Evolutionary conservation across 2,888 invertebrate genomes (phyloP), one percentile per base, ranked within the genome.

Genomic region (Spisula subtruncata): DNA sequence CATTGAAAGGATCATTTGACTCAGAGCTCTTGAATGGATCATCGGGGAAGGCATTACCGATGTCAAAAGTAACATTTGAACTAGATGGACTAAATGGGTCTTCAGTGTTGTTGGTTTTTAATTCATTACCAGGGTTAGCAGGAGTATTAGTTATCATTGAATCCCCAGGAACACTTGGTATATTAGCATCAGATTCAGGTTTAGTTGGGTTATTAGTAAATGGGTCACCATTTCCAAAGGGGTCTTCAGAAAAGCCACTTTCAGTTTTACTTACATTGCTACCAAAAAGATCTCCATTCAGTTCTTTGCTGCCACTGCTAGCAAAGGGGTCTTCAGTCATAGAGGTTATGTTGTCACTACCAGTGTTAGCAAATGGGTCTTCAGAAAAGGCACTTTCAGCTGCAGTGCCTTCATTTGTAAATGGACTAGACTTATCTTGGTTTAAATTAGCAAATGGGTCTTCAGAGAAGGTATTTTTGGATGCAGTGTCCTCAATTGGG

Each of bases 1-100:
- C 32, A 35, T 75, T 75, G 48, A 48, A 84, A 5, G 84, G 84
- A 8, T 90, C 90, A 48, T 85, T 80, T 60, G 60, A 60, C 60
- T 20, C 60, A 60, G 60, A 25, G 20, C 60, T n/a, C 41, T 84
- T 71, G 35, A 87, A 89, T 18, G 87, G 87, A n/a, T 90, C 90
- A 48, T 85, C 81, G 25, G 71, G 66, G 41, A 89, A 89, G 29
- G 75, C 79, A 51, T 83, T 29, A 1, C 79, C 87, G 18, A 83
- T 18, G 48, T 75, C 87, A 83, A 60, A 83, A 1, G 35, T 20
- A 12, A 75, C 79, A 85, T 25, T 51, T 35, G 75, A 75, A 71
- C 66, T 71, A 71, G 35, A 51, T n/a, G 83, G 66, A 29, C 18
- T 25, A 83, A 83, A 83, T 2, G 66, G n/a, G 46, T 71, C 48